Evolutionary conservation across 2,113 vertebrate species (phyloP).

Genomic region (Tinamus guttatus): DNA sequence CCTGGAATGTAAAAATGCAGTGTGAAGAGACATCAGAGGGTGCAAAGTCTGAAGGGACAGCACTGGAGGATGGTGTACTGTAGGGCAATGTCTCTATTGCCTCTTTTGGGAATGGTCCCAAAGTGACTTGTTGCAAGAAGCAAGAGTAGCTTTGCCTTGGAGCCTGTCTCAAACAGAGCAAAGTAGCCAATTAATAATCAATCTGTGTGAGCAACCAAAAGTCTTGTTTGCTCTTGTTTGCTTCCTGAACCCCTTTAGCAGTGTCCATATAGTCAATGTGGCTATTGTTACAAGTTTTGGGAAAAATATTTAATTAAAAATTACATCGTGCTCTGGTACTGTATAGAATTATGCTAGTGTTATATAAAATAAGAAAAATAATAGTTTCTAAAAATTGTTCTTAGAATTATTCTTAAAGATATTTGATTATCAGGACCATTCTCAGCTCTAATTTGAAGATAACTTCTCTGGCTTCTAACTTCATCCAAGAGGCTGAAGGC

Average conservation of each 20-base stretch:
- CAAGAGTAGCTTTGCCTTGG: not conserved
- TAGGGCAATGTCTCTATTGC: not conserved
- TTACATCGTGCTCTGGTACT: not conserved
- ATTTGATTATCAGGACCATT: not conserved
- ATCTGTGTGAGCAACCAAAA: not conserved
- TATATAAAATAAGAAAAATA: not conserved
- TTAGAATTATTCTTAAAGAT: not conserved
- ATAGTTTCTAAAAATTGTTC: not conserved
- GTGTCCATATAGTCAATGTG: not conserved
- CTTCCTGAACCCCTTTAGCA: not conserved
- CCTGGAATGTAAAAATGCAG: rapidly evolving
- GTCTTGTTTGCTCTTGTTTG: not conserved
- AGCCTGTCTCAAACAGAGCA: not conserved
- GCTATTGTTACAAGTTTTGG: not conserved
- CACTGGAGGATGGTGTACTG: not conserved
- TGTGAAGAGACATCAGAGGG: not conserved
- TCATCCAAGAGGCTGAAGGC: not conserved
- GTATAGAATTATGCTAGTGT: not conserved
- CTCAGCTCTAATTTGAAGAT: not conserved
- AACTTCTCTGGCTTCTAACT: not conserved
- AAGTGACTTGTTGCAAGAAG: not conserved
- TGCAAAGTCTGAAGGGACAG: not conserved
- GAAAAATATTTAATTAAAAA: not conserved
- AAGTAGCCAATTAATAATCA: not conserved
- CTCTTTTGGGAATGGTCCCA: not conserved